These are phyloP conservation scores for Norana najaformis DNA, from an alignment of 2,888 invertebrate species.

Conservation along the genomic window DNA sequence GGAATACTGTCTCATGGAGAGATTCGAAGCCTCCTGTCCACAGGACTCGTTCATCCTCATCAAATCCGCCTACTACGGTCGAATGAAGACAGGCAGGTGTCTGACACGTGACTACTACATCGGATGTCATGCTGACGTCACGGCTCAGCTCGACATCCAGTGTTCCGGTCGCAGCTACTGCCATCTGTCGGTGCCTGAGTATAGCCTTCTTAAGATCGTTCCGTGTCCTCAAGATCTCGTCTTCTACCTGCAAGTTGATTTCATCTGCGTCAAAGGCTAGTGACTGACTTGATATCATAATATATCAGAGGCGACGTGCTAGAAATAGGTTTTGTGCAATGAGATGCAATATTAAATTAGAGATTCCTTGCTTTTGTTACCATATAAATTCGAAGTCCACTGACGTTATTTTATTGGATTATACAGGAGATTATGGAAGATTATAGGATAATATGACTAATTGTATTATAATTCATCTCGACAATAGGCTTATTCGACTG, in stretches of 20 bases:
- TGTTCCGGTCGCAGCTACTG: slow-evolving; percentile 37
- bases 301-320: too few relatives aligned
- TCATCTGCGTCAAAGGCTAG: slow-evolving; percentile 24
- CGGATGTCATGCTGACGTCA: slow-evolving; percentile 35
- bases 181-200: slow-evolving; percentile 31
- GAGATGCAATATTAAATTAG: too few relatives aligned
- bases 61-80: slow-evolving; percentile 28
- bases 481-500: background rate
- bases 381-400: background rate
- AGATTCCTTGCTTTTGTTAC: background rate
- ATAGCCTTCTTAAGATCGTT: slow-evolving; percentile 32
- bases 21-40: slow-evolving; percentile 30
- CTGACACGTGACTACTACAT: slow-evolving; percentile 35
- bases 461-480: background rate
- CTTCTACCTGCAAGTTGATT: slow-evolving; percentile 23
- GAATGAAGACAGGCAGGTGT: slow-evolving; percentile 34
- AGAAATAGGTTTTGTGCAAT: too few relatives aligned
- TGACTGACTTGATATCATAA: background rate
- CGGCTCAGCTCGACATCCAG: slow-evolving; percentile 32
- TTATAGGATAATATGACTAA: background rate
- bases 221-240: slow-evolving; percentile 26
- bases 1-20: slow-evolving; percentile 36
- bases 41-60: slow-evolving; percentile 32
- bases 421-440: background rate
- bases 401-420: background rate